Base-by-base conservation (phyloP, 2,113 vertebrate genomes). In the Crotalus helleri region DNA sequence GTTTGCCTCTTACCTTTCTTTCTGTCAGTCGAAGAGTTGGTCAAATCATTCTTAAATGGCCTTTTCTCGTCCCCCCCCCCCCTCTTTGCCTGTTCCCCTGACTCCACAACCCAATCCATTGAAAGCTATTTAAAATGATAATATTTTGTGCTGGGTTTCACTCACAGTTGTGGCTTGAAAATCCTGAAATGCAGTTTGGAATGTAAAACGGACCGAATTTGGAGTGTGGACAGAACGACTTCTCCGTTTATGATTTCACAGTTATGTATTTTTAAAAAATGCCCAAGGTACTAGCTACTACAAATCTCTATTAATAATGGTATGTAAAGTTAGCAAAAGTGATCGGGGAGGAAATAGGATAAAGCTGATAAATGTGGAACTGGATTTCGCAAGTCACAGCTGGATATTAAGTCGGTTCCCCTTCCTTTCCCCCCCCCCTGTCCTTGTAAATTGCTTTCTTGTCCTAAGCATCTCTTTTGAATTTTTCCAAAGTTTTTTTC, bases 391-490 rank as follows among this genome's bases (percentile, higher is more conserved):
- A 96, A 97, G 96, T 97, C 97, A 96, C 95, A 1, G 96, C 97
- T 97, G 97, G 95, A 94, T 81, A 46, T 96, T 96, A 93, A 97
- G 95, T 95, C 96, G 97, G 96, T 97, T 97, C 97, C 97, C 97
- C 96, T 12, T 23, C 93, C 19, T 54, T 11, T 97, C 39, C 39
- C 39, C 39, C 39, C 39, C 39, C 97, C 97, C 86, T 97, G 98
- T 98, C 88, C 97, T 97, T 98, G 97, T 98, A 97, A 97, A 97
- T 97, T 97, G 97, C 98, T 98, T 98, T 95, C 96, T 95, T 95
- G 97, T 98, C 96, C 97, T 95, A 92, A 90, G n/a, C 97, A 96
- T 94, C 57, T 95, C 95, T 55, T 96, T 96, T 95, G 93, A 64
- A 97, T 95, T 97, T 95, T 94, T 95, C 96, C 96, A 95, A n/a